Evolutionary conservation across 2,888 invertebrate genomes (phyloP), one percentile per base, ranked within the genome.

Genomic region (Villa cingulata): DNA sequence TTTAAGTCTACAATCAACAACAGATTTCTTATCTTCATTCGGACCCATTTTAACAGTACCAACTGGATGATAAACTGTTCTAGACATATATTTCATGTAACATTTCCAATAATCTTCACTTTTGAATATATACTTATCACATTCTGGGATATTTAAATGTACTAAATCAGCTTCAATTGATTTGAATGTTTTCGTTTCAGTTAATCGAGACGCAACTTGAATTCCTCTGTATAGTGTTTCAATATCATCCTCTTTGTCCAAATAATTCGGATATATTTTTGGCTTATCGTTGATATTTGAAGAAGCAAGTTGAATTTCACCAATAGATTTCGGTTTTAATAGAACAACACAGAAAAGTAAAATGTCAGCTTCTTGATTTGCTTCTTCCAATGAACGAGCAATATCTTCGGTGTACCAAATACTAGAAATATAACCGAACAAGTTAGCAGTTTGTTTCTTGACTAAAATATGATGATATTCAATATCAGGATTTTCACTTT

Each of bases 31-130:
- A 20, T 70, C 61, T 0, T 65, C 60, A 2, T 56, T 50, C 0
- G 82, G 80, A 0, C 84, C 86, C 86, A 88, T 87, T 61, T 86
- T 85, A 52, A 83, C 82, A 0, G 87, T 87, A 10, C 87, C 84
- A 1, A 80, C 80, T 0, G 86, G 86, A 64, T 88, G 87, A 63
- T 86, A 87, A 53, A 87, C 83, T 1, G 87, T 86, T 59, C 83
- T 70, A 0, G 84, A 78, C 62, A 84, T 84, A 56, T 82, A 80
- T 45, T 81, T 70, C 0, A 80, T 82, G 57, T 81, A 75, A 55
- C 90, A 90, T 49, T 77, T 81, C 74, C 86, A 77, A 60, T 86
- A 89, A 42, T 79, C 81, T 54, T 85, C 81, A 1, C 83, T 82
- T 70, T 1, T 75, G 74, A 0, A 78, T 72, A 52, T 82, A 81